Conservation (phyloP, 2,113 vertebrate species). For the Toxotes chatareus region DNA sequence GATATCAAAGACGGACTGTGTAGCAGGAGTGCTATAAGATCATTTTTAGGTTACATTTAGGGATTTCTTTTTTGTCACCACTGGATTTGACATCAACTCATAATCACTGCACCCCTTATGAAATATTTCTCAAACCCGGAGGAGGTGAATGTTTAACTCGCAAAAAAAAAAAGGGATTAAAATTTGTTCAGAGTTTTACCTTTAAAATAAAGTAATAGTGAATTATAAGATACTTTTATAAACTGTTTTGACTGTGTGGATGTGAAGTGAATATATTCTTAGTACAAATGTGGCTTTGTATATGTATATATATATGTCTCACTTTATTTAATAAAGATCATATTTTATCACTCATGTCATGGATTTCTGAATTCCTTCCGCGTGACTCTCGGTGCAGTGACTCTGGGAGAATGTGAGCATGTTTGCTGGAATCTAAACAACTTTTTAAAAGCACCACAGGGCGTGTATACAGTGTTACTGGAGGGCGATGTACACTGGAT, state of each 20-base stretch:
- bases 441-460: constrained; percentile 10
- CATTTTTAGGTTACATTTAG: too few species aligned
- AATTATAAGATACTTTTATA: background rate
- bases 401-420: constrained; percentile 43
- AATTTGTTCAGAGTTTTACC: background rate
- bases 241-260: constrained; percentile 11
- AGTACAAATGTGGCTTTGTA: constrained; percentile 18
- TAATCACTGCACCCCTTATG: too few species aligned
- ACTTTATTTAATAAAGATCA: constrained; percentile 72
- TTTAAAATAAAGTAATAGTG: background rate
- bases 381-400: constrained; percentile 6
- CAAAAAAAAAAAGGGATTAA: too few species aligned
- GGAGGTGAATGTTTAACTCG: too few species aligned
- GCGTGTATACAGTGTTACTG: background rate
- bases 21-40: background rate
- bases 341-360: constrained; percentile 32
- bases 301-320: constrained; percentile 11
- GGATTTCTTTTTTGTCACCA: background rate
- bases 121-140: background rate
- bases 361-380: constrained; percentile 35
- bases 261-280: background rate
- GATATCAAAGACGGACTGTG: background rate
- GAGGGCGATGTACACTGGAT: background rate
- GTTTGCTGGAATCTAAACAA: constrained; percentile 30
- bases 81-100: background rate